Evolutionary conservation across 2,797 vertebrate species (phyloP).

Genomic region (Ceryle rudis): DNA sequence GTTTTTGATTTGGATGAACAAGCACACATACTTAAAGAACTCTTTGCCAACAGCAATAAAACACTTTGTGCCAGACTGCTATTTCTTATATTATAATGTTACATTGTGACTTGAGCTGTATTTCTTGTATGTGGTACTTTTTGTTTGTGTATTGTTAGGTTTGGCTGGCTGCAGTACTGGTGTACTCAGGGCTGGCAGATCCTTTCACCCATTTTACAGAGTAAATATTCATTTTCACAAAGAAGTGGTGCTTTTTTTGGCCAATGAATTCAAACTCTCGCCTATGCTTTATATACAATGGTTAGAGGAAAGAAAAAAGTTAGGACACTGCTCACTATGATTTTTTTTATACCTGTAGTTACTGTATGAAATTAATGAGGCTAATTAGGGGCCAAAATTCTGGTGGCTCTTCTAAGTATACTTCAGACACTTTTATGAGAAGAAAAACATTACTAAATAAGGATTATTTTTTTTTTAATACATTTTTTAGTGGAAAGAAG

Average conservation of each 20-base stretch:
- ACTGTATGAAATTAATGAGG: neutral
- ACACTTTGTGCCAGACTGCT: slow-evolving; percentile 27
- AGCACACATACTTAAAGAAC: neutral
- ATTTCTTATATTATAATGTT: slow-evolving; percentile 14
- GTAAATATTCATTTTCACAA: slow-evolving; percentile 20
- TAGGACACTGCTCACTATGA: neutral
- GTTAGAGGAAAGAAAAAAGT: neutral
- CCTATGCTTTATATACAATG: neutral
- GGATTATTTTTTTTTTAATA: neutral
- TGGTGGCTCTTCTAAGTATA: neutral
- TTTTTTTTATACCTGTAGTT: neutral
- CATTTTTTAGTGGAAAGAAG: neutral
- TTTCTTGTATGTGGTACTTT: slow-evolving; percentile 19
- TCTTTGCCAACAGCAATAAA: slow-evolving; percentile 49
- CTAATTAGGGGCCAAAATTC: neutral
- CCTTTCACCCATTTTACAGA: slow-evolving; percentile 14
- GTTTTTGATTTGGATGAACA: slow-evolving; percentile 11
- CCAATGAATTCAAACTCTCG: neutral
- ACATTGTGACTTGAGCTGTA: neutral
- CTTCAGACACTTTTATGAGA: neutral
- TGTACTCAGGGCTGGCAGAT: slow-evolving; percentile 5
- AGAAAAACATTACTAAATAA: neutral
- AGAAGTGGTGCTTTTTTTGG: neutral
- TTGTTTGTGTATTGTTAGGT: slow-evolving; percentile 24
- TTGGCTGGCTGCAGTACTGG: slow-evolving; percentile 8